Evolutionary conservation across 2,113 vertebrate genomes (phyloP).

Genomic region (Tragulus kanchil): DNA sequence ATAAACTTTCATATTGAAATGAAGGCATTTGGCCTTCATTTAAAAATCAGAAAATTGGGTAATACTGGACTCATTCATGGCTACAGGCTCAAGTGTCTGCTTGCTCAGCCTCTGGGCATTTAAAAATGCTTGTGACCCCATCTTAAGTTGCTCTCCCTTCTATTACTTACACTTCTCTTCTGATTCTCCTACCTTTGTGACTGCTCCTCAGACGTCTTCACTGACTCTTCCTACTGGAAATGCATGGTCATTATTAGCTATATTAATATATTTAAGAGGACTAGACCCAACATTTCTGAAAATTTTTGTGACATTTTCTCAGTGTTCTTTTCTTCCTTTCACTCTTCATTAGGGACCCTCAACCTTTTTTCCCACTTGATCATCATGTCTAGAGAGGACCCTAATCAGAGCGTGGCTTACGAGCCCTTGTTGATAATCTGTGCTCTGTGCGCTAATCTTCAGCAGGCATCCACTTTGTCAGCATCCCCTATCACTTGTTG

Average conservation of each 20-base stretch:
- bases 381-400: not conserved
- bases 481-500: not conserved
- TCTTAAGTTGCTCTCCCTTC: not conserved
- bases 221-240: not conserved
- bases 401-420: not conserved
- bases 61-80: not conserved
- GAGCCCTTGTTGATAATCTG: not conserved
- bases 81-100: not conserved
- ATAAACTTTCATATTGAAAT: slow-evolving; percentile 25
- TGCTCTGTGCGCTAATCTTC: not conserved
- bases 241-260: not conserved
- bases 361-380: not conserved
- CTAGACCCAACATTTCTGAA: not conserved
- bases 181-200: not conserved
- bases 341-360: not conserved
- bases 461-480: not conserved
- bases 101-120: not conserved
- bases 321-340: not conserved
- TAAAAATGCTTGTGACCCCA: not conserved
- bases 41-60: not conserved
- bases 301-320: not conserved
- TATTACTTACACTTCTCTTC: not conserved
- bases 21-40: not conserved
- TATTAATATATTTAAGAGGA: not conserved
- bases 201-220: not conserved